Base-by-base conservation (phyloP, 2,888 invertebrate genomes). In the Eupithecia dodoneata region DNA sequence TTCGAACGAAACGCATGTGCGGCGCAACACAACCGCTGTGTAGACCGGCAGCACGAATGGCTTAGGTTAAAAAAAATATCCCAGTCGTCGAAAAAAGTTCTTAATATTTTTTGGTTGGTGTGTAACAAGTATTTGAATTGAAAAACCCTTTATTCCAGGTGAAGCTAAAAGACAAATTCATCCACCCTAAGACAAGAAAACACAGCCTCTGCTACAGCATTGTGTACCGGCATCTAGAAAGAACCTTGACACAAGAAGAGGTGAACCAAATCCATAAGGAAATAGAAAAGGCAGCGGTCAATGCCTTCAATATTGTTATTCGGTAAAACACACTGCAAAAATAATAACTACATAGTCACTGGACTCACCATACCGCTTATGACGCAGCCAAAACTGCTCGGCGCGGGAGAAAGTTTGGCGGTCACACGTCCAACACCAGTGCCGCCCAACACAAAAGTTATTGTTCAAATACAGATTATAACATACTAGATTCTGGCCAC, bases 181-280 rank as follows among this genome's bases (percentile, higher is more conserved):
- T 95, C 72, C 97, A 99, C 94, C 98, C 98, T 0, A 98, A 99
- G 93, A 97, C 96, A 5, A 96, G 97, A 69, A 96, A 96, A 86
- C 96, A 94, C 47, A 99, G 99, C 83, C 97, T 99, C 76, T 99
- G 99, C 89, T 99, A 98, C 90, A 96, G 97, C 83, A 98, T 99
- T 82, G 96, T 97, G 0, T 99, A 99, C 88, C 96, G 99, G 73
- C 99, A 99, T 88, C 96, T 99, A 96, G 98, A 99, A 87, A 96
- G 97, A 80, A 98, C 98, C 0, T 94, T 99, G 63, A 97, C 97
- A 0, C 98, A 99, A 88, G 95, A 95, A 0, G 99, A 99, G 95
- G 99, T 98, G 0, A 98, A 98, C 90, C 86, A 93, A 71, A 92
- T 99, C n/a, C 99, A 99, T 88, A 94, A 96, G 82, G 90, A 96